These are phyloP conservation scores for Benitochromis conjunctus DNA, from an alignment of 2,113 vertebrate species.

Conservation along the genomic window DNA sequence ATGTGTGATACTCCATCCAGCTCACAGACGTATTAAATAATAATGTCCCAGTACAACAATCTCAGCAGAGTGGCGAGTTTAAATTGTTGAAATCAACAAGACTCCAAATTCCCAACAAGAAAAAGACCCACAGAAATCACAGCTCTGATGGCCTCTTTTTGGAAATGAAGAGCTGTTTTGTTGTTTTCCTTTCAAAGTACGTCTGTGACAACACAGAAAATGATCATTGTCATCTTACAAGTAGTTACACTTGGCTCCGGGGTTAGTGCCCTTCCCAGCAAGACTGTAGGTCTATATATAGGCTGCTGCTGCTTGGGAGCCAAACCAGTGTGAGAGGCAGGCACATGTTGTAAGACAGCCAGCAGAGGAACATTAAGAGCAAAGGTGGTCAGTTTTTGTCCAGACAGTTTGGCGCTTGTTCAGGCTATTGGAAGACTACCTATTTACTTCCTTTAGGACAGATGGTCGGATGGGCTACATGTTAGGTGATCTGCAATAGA, in stretches of 20 bases:
- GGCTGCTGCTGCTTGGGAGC: conserved; percentile 40
- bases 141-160: background rate
- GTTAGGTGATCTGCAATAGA: background rate
- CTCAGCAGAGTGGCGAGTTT: background rate
- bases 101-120: background rate
- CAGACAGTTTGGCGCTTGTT: conserved; percentile 56
- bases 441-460: conserved; percentile 31
- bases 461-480: background rate
- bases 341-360: conserved; percentile 42
- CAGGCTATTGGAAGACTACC: conserved; percentile 22
- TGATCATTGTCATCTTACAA: conserved; percentile 14
- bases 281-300: conserved; percentile 58
- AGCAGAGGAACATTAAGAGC: conserved; percentile 31
- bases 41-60: background rate
- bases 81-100: background rate
- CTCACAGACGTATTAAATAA: background rate
- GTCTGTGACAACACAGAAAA: background rate
- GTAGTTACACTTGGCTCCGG: conserved; percentile 33
- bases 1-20: background rate
- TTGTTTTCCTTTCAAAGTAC: background rate
- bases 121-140: background rate
- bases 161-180: background rate
- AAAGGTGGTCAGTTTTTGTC: conserved; percentile 53
- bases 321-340: conserved; percentile 33
- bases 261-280: conserved; percentile 44